Conservation (phyloP, 2,113 vertebrate genomes). For the Siniperca chuatsi region DNA sequence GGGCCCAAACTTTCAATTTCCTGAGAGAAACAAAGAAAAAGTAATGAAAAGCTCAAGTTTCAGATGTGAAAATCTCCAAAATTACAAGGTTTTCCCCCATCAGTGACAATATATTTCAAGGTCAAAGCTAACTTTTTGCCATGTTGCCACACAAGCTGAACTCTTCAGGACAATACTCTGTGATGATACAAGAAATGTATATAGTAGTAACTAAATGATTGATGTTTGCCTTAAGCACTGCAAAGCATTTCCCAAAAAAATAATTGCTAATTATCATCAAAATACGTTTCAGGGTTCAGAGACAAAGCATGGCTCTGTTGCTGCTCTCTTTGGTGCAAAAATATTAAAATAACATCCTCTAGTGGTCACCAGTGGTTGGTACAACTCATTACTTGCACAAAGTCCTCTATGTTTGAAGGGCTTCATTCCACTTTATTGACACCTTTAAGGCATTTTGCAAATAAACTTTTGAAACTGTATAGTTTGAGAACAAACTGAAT, state of each 20-base stretch:
- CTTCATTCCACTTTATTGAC: background rate
- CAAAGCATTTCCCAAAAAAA: background rate
- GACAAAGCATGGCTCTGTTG: background rate
- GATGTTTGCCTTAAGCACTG: background rate
- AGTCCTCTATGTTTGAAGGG: background rate
- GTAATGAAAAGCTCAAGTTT: background rate
- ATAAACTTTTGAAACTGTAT: too few relatives aligned
- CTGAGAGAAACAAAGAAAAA: background rate
- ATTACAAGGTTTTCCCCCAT: too few relatives aligned
- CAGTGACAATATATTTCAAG: background rate
- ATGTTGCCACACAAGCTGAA: background rate
- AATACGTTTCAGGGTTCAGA: background rate
- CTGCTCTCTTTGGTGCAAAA: too few relatives aligned
- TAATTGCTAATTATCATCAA: background rate
- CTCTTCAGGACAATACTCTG: background rate
- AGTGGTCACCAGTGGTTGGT: constrained; percentile 7
- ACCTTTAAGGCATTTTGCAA: too few relatives aligned
- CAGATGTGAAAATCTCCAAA: too few relatives aligned
- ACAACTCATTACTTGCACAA: background rate
- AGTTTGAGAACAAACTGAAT: too few relatives aligned
- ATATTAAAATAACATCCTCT: background rate
- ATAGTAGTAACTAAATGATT: background rate
- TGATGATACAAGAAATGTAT: background rate
- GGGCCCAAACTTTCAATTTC: background rate
- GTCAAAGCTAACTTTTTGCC: too few relatives aligned